phyloP scores from a whole-genome alignment of 2,113 vertebrate genomes.

The Protobothrops flavoviridis region DNA sequence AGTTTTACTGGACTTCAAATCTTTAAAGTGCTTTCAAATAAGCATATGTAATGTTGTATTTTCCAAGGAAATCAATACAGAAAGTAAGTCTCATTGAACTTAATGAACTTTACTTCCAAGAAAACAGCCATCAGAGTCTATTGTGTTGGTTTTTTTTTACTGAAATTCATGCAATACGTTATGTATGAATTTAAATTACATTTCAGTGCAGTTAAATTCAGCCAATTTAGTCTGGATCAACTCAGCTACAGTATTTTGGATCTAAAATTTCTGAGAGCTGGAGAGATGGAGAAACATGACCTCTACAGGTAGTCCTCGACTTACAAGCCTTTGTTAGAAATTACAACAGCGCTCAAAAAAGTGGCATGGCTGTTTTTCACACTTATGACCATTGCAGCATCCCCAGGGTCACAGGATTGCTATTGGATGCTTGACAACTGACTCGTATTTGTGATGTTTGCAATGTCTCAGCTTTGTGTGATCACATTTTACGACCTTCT shows the following conservation, averaged over 20 bases:
- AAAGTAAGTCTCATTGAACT: not conserved
- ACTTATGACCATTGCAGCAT: not conserved
- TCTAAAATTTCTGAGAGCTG: not conserved
- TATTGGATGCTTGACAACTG: not conserved
- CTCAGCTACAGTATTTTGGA: not conserved
- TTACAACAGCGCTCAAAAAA: not conserved
- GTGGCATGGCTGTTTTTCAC: not conserved
- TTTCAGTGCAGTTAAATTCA: not conserved
- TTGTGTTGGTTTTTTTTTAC: not conserved
- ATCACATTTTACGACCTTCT: not conserved
- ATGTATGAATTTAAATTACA: not conserved
- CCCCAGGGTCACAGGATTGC: not conserved
- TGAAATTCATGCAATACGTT: not conserved
- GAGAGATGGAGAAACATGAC: not conserved
- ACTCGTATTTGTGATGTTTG: not conserved
- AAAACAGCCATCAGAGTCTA: not conserved
- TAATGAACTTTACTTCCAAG: not conserved
- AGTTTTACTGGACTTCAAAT: not conserved
- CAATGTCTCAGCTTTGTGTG: not conserved
- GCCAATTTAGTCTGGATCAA: not conserved
- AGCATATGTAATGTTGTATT: not conserved
- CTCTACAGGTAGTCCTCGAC: not conserved
- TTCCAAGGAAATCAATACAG: not conserved
- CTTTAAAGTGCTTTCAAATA: not conserved
- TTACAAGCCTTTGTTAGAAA: not conserved